phyloP scores from a whole-genome alignment of 2,888 invertebrate genomes.

The Gasteruption jaculator region DNA sequence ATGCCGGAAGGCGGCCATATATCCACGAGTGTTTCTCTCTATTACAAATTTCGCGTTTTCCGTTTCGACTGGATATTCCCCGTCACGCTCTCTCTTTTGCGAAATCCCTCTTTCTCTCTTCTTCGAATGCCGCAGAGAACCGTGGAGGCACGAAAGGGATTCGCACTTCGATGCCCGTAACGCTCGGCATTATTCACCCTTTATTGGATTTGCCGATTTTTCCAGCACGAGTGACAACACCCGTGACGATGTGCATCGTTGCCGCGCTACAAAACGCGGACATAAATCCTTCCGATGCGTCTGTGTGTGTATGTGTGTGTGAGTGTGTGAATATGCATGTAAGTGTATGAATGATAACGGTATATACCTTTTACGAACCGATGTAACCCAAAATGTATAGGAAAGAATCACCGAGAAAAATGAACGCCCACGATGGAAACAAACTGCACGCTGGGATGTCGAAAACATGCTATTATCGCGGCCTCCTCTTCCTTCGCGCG shows the following conservation, averaged over 20 bases:
- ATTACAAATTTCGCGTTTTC: slow-evolving; percentile 42
- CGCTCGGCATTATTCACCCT: slow-evolving; percentile 42
- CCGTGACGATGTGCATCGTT: slow-evolving; percentile 22
- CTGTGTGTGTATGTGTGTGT: too few species aligned
- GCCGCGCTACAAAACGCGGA: slow-evolving; percentile 27
- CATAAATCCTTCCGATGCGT: slow-evolving; percentile 37
- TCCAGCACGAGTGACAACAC: slow-evolving; percentile 29
- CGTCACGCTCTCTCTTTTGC: slow-evolving; percentile 8
- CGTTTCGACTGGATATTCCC: too few species aligned
- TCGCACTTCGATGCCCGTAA: slow-evolving; percentile 26
- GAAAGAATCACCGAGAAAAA: too few species aligned
- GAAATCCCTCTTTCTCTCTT: slow-evolving; percentile 9
- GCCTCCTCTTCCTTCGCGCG: too few species aligned
- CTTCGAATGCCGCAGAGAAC: slow-evolving; percentile 12
- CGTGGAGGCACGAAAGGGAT: slow-evolving; percentile 15
- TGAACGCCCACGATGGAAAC: too few species aligned
- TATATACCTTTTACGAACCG: too few species aligned
- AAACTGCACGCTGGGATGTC: too few species aligned
- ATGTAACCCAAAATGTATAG: too few species aligned
- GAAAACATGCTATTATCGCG: too few species aligned
- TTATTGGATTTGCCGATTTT: slow-evolving; percentile 46
- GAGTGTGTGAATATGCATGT: slow-evolving; percentile 21
- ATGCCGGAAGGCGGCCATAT: slow-evolving; percentile 49
- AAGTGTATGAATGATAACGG: too few species aligned
- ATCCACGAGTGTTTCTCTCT: slow-evolving; percentile 46